Evolutionary conservation across 1,140 invertebrate genomes (phyloP).

Genomic region (Magallana gigas): DNA sequence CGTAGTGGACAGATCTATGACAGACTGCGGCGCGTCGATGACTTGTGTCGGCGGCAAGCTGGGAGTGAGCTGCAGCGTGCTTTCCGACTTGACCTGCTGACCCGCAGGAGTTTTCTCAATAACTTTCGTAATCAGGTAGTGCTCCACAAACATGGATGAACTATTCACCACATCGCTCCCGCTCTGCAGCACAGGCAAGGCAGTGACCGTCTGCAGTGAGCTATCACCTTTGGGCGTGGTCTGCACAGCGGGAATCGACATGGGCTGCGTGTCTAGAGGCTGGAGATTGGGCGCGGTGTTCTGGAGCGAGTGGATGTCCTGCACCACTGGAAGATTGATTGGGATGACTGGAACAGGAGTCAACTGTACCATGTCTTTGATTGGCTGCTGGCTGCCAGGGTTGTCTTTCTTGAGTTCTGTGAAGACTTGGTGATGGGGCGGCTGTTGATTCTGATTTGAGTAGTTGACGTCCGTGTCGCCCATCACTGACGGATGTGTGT

Average conservation of each 20-base stretch:
- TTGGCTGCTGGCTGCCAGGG: not conserved
- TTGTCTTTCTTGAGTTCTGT: not conserved
- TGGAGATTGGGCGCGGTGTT: constrained; percentile 26
- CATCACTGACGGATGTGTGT: not conserved
- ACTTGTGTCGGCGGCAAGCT: not conserved
- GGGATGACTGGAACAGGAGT: not conserved
- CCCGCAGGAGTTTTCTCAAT: constrained; percentile 52
- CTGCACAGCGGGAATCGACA: not conserved
- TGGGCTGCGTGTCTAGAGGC: not conserved
- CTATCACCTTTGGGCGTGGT: not conserved
- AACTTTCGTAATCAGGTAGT: constrained; percentile 57
- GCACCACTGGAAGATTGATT: constrained; percentile 13
- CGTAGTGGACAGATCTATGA: not conserved
- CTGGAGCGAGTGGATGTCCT: constrained; percentile 1
- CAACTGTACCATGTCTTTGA: not conserved
- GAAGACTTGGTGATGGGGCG: not conserved
- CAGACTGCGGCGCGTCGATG: not conserved
- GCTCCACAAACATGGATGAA: constrained; percentile 50
- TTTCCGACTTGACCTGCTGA: constrained; percentile 50
- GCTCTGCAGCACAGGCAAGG: not conserved
- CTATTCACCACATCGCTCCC: not conserved
- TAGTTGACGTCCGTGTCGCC: not conserved
- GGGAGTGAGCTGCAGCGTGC: constrained; percentile 46
- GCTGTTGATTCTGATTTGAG: constrained; percentile 6
- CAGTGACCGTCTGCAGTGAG: constrained; percentile 30